A percentile compares a stretch with the other conserved stretches of the same genome.
These are phyloP conservation scores for Erithacus rubecula DNA, from an alignment of 2,797 vertebrate genomes.

Conservation along the genomic window DNA sequence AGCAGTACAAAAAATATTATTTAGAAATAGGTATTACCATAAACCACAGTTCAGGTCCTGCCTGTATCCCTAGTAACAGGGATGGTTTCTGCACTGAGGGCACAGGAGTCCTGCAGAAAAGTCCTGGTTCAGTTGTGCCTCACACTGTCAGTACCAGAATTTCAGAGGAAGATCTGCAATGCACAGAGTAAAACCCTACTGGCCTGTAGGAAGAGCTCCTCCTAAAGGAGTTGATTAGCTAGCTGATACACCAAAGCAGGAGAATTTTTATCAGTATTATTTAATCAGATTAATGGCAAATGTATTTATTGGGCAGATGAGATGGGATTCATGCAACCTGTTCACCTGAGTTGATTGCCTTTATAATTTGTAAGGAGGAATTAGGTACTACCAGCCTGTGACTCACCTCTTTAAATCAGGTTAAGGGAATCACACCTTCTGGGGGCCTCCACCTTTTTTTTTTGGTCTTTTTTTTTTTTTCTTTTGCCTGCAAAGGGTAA, in stretches of 20 bases:
- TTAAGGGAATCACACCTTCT: constrained; percentile 28
- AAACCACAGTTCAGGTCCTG: background rate
- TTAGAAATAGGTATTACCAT: background rate
- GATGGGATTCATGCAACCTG: background rate
- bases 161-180: background rate
- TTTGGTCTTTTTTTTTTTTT: background rate
- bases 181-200: background rate
- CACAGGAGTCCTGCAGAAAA: background rate
- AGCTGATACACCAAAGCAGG: background rate
- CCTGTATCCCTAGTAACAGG: background rate
- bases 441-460: background rate
- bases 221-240: background rate
- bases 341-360: background rate
- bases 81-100: background rate
- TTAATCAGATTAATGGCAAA: background rate
- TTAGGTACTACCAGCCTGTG: background rate
- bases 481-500: background rate
- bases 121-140: background rate
- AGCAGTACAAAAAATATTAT: background rate
- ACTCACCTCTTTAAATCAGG: constrained; percentile 7
- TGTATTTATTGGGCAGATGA: background rate
- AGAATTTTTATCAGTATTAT: background rate
- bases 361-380: background rate
- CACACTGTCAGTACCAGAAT: background rate
- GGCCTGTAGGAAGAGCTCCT: background rate